Base-by-base conservation (phyloP, 2,888 invertebrate species). In the Leucoma salicis region DNA sequence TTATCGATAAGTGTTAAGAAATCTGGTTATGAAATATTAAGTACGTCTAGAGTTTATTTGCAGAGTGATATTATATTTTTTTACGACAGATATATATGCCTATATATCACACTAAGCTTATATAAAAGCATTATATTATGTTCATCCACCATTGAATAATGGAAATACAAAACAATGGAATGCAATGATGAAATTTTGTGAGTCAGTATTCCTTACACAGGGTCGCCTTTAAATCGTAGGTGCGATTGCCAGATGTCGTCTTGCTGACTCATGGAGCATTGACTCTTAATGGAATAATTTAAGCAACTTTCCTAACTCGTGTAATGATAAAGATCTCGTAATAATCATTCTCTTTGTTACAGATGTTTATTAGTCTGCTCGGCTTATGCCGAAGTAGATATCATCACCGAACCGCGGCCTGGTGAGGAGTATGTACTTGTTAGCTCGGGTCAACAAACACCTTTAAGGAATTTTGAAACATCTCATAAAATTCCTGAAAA, bases 401-500 rank as follows among this genome's bases (percentile, higher is more conserved):
- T 92, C 45, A 92, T 92, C 64, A 92, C 92, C 35, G 91, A 92
- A 74, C 91, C 93, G 10, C 85, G 92, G 56, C 92, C 92, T 12
- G 93, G 93, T 14, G 91, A 93, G 63, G 93, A 93, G 70, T 94
- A 92, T 72, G 93, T 93, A 31, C 87, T 92, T 61, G 91, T 93
- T 42, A 92, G 92, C 59, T 86, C 90, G 11, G 90, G 88, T 13
- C 85, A 87, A 50, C 87, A 89, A 56, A 88, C 87, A 14, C 82
- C 88, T 1, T 41, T 90, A 15, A 78, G 82, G 60, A 79, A 78
- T 61, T 95, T 94, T 63, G 94, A 94, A 78, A 93, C 94, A 1
- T 90, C 95, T 1, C 95, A 95, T 70, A 95, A 95, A 79, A 90
- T 93, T 54, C 93, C 92, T 0, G 91, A 88, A 11, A 85, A 87